Evolutionary conservation across 2,888 invertebrate species (phyloP).

Genomic region (Epinotia brunnichana): DNA sequence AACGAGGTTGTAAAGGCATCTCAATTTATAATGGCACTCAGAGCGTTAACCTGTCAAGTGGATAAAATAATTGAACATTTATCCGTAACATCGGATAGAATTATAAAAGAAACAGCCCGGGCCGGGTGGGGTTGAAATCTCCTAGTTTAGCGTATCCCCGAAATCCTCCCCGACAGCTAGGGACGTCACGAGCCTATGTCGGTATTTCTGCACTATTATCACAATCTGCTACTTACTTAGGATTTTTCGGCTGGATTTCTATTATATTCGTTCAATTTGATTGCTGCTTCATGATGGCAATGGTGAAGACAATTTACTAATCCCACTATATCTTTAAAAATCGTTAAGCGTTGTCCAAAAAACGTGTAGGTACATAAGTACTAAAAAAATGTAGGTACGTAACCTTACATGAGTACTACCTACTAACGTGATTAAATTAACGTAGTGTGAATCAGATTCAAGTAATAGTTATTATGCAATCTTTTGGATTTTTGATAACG

Average conservation of each 20-base stretch:
- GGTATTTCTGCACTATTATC: conserved; percentile 3
- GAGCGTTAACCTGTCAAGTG: conserved; percentile 29
- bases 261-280: background rate
- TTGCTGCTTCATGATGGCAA: background rate
- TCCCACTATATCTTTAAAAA: background rate
- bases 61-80: conserved; percentile 34
- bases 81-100: conserved; percentile 16
- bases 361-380: too few species aligned
- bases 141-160: conserved; percentile 49
- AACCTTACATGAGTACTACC: too few species aligned
- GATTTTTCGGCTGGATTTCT: too few species aligned
- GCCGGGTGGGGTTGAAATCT: conserved; percentile 56
- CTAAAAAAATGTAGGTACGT: too few species aligned
- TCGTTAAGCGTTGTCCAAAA: too few species aligned
- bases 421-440: too few species aligned
- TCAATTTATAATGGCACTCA: conserved; percentile 3
- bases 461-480: background rate
- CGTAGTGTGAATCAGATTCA: too few species aligned
- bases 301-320: background rate
- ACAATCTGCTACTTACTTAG: background rate
- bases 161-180: conserved; percentile 47
- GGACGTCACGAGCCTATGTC: background rate
- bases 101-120: conserved; percentile 42
- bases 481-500: background rate
- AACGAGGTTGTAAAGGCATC: background rate